Conservation (phyloP, 2,888 invertebrate genomes). For the Dichetophora obliterata region DNA sequence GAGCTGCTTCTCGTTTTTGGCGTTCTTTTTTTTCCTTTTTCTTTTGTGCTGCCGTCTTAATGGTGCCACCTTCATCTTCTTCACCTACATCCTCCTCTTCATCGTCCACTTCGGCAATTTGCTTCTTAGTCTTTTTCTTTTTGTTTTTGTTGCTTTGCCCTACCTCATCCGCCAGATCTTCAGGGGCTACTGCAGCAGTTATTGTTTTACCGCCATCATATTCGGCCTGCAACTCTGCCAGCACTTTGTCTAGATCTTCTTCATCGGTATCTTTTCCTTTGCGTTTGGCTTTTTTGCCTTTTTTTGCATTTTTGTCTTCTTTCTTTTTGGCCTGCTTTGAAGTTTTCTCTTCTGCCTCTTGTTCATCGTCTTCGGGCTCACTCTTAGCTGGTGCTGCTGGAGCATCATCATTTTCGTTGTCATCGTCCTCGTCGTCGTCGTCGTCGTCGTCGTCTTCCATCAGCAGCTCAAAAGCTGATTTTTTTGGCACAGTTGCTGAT, state of each 20-base stretch:
- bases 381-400: slow-evolving; percentile 46
- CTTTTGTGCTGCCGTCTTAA: slow-evolving; percentile 88
- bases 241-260: slow-evolving; percentile 83
- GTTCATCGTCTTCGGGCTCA: slow-evolving; percentile 66
- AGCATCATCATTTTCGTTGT: slow-evolving; percentile 64
- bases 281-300: slow-evolving; percentile 80
- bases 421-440: slow-evolving; percentile 73
- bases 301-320: slow-evolving; percentile 73
- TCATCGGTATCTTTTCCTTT: slow-evolving; percentile 82
- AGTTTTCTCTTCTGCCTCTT: slow-evolving; percentile 72
- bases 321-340: slow-evolving; percentile 69
- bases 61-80: slow-evolving; percentile 73
- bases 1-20: slow-evolving; percentile 78
- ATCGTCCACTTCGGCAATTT: slow-evolving; percentile 53
- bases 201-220: slow-evolving; percentile 80
- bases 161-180: slow-evolving; percentile 68
- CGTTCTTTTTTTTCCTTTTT: slow-evolving; percentile 91
- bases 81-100: slow-evolving; percentile 71
- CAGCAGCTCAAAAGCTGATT: slow-evolving; percentile 78
- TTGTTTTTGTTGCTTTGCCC: slow-evolving; percentile 50
- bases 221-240: slow-evolving; percentile 83
- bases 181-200: slow-evolving; percentile 62
- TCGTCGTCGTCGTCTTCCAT: slow-evolving; percentile 76
- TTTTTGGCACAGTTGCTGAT: slow-evolving; percentile 66
- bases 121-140: slow-evolving; percentile 58